Evolutionary conservation across 2,888 invertebrate species (phyloP), one percentile per base, ranked within the genome.

Genomic region (Watsonalla binaria): DNA sequence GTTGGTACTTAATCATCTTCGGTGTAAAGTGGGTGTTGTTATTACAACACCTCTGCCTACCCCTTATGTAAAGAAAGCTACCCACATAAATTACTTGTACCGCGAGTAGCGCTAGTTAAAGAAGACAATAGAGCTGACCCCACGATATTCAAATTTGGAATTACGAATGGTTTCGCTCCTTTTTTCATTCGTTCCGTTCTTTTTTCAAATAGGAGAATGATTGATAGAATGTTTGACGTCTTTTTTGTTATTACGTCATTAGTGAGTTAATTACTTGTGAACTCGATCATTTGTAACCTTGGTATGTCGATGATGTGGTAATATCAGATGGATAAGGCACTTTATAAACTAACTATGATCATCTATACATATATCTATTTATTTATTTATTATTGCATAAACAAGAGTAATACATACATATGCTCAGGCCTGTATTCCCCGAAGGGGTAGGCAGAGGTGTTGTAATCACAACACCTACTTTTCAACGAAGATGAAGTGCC

Each of bases 191-290:
- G 71, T 64, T 71, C 73, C 64, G 54, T 55, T 71, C 67, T 74
- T 80, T 82, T 82, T 82, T 78, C 69, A 78, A 82, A 82, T 85
- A 83, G 81, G 78, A 65, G 79, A 80, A 85, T 88, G 87, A 87
- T 87, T 87, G 86, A 88, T 87, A 82, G 85, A 78, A 76, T 72
- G 66, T 63, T 74, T 84, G 84, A 85, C 84, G 86, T 85, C 83
- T 86, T 85, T 86, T 87, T 88, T 87, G 83, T 85, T 69, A 63
- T 82, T 74, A 65, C 76, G 77, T 86, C 86, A 88, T 87, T 88
- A 88, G 80, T 72, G 11, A 78, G 81, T 83, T 88, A 87, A 88
- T 88, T 86, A 88, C 79, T 81, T 82, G 85, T 86, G 82, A 84
- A 85, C 76, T 82, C 78, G 77, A 81, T 86, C 84, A 83, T 86